Evolutionary conservation across 2,888 invertebrate species (phyloP), one percentile per base, ranked within the genome.

Genomic region (Eulithis testata): DNA sequence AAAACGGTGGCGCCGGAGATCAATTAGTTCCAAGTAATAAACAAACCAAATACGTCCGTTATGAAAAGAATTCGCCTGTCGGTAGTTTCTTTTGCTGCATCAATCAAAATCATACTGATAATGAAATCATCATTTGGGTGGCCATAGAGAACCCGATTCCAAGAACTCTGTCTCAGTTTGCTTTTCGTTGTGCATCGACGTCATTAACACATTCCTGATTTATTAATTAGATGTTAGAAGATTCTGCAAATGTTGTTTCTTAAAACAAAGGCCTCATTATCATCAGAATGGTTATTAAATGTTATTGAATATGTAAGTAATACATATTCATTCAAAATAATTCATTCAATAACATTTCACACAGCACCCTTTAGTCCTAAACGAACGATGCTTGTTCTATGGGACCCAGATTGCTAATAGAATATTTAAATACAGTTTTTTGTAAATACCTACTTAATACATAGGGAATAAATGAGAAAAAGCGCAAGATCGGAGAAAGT

Each of bases 41-140:
- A 90, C 90, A 86, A 88, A 89, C 81, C 81, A 87, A 88, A 87
- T 88, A 91, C 89, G 84, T 80, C 75, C 54, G 90, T 84, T 88
- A 90, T 90, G 91, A 83, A 76, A 85, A 84, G 92, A 92, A 93
- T 93, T 87, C 86, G 86, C 78, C 85, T 83, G 85, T 77, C 82
- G 81, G 83, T 83, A 79, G 88, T 87, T 93, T 92, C 89, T 92
- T 93, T 82, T 86, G 89, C 84, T 80, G 82, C 90, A 92, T 93
- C 93, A 92, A 93, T 93, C 93, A 93, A 93, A 92, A 93, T 92
- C 91, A 92, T 92, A 91, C 90, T 84, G 90, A 91, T 93, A 92
- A 93, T 93, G 90, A 92, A 92, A 92, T 91, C 92, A 93, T 92
- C 92, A 92, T 91, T 91, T 91, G 93, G 93, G 92, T 92, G 93